phyloP scores from a whole-genome alignment of 2,888 invertebrate genomes.

The Creontiades dilutus region DNA sequence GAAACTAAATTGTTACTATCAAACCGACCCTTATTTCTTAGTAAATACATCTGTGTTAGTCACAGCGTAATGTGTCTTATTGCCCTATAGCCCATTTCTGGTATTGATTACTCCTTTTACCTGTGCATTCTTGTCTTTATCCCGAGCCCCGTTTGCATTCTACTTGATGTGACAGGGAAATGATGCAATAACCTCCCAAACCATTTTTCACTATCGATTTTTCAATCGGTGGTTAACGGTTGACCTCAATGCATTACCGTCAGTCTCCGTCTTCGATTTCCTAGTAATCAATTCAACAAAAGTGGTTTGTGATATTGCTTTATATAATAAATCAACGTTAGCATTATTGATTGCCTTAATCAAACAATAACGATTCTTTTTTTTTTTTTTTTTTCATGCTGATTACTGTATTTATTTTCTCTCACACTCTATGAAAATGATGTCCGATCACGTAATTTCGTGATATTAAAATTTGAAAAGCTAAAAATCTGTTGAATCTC shows the following conservation, averaged over 20 bases:
- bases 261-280: background rate
- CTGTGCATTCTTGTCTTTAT: slow-evolving; percentile 44
- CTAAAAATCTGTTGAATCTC: too few relatives aligned
- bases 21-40: slow-evolving; percentile 57
- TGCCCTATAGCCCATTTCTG: slow-evolving; percentile 48
- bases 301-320: background rate
- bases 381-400: too few relatives aligned
- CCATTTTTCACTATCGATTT: slow-evolving; percentile 45
- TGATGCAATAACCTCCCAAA: background rate
- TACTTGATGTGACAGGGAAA: background rate
- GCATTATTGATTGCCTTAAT: too few relatives aligned
- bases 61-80: slow-evolving; percentile 59
- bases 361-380: too few relatives aligned
- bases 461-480: too few relatives aligned
- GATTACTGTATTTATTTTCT: too few relatives aligned
- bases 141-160: slow-evolving; percentile 4
- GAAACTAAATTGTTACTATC: slow-evolving; percentile 56
- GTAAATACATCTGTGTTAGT: slow-evolving; percentile 64
- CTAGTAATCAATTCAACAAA: background rate
- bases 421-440: too few relatives aligned
- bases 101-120: slow-evolving; percentile 55
- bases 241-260: background rate
- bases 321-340: too few relatives aligned
- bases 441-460: too few relatives aligned
- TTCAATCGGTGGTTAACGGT: slow-evolving; percentile 20